Conservation (phyloP, 2,797 vertebrate genomes). For the Fundulus diaphanus region DNA sequence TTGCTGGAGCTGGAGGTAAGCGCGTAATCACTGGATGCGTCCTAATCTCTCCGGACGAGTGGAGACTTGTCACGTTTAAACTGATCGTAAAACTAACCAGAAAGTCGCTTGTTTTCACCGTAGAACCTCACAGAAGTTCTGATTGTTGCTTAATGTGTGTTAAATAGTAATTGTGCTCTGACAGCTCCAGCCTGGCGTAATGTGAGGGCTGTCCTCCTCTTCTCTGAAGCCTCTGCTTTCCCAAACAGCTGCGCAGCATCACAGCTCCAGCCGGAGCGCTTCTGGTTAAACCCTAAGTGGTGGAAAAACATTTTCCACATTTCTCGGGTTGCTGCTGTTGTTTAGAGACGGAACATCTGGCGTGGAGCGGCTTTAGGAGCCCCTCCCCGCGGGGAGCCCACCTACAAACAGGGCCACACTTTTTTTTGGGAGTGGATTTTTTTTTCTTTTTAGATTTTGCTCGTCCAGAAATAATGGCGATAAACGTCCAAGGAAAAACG, state of each 20-base stretch:
- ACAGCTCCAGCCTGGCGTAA: neutral
- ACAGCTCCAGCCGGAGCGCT: neutral
- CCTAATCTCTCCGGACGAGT: neutral
- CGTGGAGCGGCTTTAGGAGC: slow-evolving; percentile 42
- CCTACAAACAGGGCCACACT: slow-evolving; percentile 12
- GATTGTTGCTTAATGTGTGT: neutral
- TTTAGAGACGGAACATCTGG: slow-evolving; percentile 68
- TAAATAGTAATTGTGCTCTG: neutral
- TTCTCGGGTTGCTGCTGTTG: slow-evolving; percentile 42
- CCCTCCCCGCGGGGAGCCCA: slow-evolving; percentile 44
- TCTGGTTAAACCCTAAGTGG: neutral
- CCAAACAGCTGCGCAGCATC: neutral
- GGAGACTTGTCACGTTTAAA: neutral
- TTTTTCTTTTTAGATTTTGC: neutral
- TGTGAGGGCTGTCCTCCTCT: neutral
- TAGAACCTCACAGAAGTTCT: neutral
- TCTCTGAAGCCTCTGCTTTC: too few species aligned
- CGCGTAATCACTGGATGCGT: too few species aligned
- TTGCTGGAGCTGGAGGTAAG: slow-evolving; percentile 69
- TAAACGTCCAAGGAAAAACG: neutral
- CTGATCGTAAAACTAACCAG: neutral
- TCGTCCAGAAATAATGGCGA: slow-evolving; percentile 7
- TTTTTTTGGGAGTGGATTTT: neutral
- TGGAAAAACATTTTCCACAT: slow-evolving; percentile 3
- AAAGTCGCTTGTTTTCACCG: neutral